Conservation (phyloP, 2,888 invertebrate genomes). For the Amphipyra tragopoginis region DNA sequence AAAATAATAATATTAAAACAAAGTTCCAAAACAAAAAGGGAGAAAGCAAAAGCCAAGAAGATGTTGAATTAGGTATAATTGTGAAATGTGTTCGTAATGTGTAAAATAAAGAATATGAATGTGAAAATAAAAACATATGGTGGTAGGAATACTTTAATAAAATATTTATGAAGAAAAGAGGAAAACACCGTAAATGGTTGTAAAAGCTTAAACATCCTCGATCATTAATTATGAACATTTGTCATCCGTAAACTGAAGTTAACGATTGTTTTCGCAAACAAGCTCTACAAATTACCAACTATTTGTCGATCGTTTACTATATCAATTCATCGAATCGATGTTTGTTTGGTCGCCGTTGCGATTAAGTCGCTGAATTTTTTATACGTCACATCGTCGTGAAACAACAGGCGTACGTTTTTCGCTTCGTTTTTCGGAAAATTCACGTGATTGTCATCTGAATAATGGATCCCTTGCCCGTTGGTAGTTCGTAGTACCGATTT, state of each 20-base stretch:
- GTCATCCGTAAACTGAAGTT: slow-evolving; percentile 26
- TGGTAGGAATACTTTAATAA: no score
- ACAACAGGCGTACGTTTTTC: slow-evolving; percentile 84
- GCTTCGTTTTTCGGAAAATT: slow-evolving; percentile 85
- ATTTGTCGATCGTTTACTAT: slow-evolving; percentile 74
- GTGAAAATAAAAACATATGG: no score
- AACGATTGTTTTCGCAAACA: slow-evolving; percentile 61
- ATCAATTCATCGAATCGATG: slow-evolving; percentile 71
- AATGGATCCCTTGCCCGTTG: slow-evolving; percentile 74
- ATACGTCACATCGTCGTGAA: slow-evolving; percentile 80
- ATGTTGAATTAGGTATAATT: no score
- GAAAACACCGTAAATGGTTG: not conserved
- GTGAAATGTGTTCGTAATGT: no score
- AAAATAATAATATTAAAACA: no score
- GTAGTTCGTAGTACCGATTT: slow-evolving; percentile 83
- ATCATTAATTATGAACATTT: slow-evolving; percentile 11
- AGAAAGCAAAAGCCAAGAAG: no score
- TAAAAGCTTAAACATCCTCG: slow-evolving; percentile 1
- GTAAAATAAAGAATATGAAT: no score
- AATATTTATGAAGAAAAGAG: no score
- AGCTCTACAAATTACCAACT: slow-evolving; percentile 76
- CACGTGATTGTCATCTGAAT: slow-evolving; percentile 87
- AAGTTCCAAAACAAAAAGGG: no score
- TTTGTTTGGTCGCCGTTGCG: slow-evolving; percentile 81
- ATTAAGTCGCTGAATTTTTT: slow-evolving; percentile 87